Conservation (phyloP, 2,797 vertebrate genomes). For the Pangasius djambal region DNA sequence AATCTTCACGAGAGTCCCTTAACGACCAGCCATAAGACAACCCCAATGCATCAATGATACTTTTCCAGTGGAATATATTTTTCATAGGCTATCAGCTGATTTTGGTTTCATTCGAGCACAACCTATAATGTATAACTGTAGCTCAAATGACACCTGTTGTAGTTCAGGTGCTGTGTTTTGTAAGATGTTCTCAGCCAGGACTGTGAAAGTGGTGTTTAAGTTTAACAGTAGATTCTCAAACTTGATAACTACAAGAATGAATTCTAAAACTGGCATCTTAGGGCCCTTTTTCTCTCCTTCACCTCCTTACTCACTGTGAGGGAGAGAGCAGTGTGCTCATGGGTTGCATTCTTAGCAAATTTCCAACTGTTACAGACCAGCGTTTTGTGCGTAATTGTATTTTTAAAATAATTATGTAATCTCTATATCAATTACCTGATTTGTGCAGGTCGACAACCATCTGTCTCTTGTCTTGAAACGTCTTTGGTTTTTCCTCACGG, state of each 20-base stretch:
- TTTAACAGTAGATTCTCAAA: not conserved
- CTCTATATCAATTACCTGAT: not conserved
- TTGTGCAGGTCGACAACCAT: not conserved
- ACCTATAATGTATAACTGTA: too few relatives aligned
- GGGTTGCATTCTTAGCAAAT: not conserved
- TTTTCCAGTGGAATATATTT: not conserved
- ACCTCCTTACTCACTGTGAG: not conserved
- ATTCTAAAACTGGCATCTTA: not conserved
- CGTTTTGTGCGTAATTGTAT: not conserved
- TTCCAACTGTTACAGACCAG: not conserved
- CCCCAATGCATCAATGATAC: not conserved
- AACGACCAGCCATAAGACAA: not conserved
- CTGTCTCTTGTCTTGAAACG: not conserved
- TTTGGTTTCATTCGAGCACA: not conserved
- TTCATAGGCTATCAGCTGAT: not conserved
- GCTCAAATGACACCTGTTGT: not conserved
- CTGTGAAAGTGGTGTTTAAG: not conserved
- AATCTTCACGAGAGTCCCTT: not conserved
- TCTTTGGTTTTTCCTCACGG: not conserved
- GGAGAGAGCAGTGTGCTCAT: not conserved
- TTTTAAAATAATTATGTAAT: not conserved
- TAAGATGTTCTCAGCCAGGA: not conserved
- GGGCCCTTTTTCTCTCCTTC: not conserved
- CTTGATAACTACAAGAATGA: not conserved
- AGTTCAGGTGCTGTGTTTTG: not conserved